Conservation (phyloP, 2,797 vertebrate genomes). For the Rhinoraja longicauda region DNA sequence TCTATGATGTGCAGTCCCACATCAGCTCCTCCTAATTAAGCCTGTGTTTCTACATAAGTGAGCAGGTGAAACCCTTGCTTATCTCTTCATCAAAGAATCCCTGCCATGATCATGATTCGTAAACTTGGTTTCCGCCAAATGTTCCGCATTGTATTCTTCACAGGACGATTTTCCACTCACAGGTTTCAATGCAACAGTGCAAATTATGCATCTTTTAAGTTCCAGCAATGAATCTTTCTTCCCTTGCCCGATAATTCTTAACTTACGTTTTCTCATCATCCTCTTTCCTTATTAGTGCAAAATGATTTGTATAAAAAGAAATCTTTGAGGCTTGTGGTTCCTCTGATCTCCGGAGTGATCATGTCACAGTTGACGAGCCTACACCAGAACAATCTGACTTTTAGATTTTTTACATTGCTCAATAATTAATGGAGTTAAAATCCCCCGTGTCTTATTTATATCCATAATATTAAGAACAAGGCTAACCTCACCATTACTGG, state of each 20-base stretch:
- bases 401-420: constrained; percentile 30
- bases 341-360: constrained; percentile 35
- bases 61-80: not conserved
- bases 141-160: not conserved
- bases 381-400: constrained; percentile 31
- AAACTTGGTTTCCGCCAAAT: not conserved
- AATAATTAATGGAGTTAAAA: constrained; percentile 38
- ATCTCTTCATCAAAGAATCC: not conserved
- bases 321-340: constrained; percentile 7
- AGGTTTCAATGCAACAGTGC: not conserved
- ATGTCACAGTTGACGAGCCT: not conserved
- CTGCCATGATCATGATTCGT: not conserved
- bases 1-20: not conserved
- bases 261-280: constrained; percentile 29
- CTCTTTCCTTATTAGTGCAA: constrained; percentile 33
- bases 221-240: not conserved
- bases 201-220: constrained; percentile 18
- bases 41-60: not conserved
- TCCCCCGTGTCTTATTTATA: constrained; percentile 36
- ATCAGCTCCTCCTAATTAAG: not conserved
- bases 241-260: constrained; percentile 16
- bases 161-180: not conserved
- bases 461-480: constrained; percentile 37
- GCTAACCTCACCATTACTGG: constrained; percentile 37
- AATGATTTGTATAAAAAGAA: constrained; percentile 32